A percentile compares a stretch with the other conserved stretches of the same genome.
phyloP scores from a whole-genome alignment of 2,888 invertebrate species.

The Lepidocyrtoides sp. region DNA sequence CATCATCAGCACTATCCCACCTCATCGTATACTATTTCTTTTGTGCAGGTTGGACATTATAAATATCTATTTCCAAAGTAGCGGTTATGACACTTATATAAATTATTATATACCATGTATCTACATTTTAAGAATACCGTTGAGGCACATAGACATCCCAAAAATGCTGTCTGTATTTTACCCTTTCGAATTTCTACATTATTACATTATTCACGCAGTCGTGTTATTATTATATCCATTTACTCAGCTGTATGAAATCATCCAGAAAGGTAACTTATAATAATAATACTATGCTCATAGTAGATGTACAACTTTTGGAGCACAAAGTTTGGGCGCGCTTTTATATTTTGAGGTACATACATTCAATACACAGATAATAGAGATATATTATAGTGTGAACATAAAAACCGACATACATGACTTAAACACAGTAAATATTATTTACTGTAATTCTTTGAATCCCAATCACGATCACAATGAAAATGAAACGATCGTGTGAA shows the following conservation, averaged over 20 bases:
- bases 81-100: neutral
- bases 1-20: constrained; percentile 6
- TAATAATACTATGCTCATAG: too few relatives aligned
- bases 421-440: constrained; percentile 7
- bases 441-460: constrained; percentile 28
- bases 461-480: constrained; percentile 6
- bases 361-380: neutral
- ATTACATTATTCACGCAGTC: constrained; percentile 16
- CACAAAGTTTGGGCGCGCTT: too few relatives aligned
- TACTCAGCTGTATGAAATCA: neutral
- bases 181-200: neutral
- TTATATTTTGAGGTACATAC: neutral
- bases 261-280: too few relatives aligned
- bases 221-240: neutral
- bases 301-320: too few relatives aligned
- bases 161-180: neutral
- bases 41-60: neutral
- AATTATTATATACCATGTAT: neutral
- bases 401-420: neutral
- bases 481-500: constrained; percentile 44
- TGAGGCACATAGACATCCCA: neutral
- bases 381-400: neutral
- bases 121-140: too few relatives aligned
- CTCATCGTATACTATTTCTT: neutral
- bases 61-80: too few relatives aligned